A percentile compares a stretch with the other conserved stretches of the same genome.
phyloP scores from a whole-genome alignment of 2,113 vertebrate genomes.

The Harpagus bidentatus region DNA sequence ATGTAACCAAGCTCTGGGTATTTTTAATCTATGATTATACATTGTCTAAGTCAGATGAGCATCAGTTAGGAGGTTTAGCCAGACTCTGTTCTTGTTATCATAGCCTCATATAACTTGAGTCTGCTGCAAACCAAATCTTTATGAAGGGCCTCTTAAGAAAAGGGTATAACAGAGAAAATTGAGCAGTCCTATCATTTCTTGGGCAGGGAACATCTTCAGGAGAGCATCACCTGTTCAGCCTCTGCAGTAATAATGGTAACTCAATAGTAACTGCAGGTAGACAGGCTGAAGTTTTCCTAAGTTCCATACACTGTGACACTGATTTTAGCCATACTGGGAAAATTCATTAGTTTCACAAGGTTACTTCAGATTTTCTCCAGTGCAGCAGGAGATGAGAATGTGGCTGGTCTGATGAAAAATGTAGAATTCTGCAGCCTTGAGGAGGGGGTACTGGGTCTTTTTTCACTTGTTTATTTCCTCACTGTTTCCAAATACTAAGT shows the following conservation, averaged over 20 bases:
- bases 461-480: background rate
- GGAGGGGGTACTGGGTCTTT: background rate
- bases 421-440: background rate
- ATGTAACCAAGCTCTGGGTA: conserved; percentile 38
- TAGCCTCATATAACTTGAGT: background rate
- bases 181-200: background rate
- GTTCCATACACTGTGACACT: background rate
- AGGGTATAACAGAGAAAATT: background rate
- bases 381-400: background rate
- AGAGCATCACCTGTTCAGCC: background rate
- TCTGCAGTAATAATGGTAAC: background rate
- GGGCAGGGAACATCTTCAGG: background rate
- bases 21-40: conserved; percentile 58
- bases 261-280: background rate
- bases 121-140: conserved; percentile 1
- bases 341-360: background rate
- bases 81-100: conserved; percentile 26
- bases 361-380: background rate
- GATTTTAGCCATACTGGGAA: background rate
- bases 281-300: background rate
- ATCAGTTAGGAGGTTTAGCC: conserved; percentile 26
- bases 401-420: background rate
- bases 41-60: conserved; percentile 52
- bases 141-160: background rate
- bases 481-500: background rate